Evolutionary conservation across 1,140 invertebrate species (phyloP).

Genomic region (Polypedilum vanderplanki): DNA sequence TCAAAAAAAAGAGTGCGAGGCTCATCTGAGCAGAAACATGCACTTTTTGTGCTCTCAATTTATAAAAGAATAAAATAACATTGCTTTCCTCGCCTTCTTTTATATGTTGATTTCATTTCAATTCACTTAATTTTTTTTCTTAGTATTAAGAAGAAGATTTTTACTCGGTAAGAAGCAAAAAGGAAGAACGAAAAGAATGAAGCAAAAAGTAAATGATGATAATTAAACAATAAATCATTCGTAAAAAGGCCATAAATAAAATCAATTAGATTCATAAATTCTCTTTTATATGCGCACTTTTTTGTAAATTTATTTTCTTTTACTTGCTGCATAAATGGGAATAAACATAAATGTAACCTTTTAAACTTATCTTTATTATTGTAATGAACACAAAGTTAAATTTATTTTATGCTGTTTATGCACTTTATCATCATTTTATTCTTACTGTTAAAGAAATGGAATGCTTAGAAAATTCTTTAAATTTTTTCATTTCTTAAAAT

Average conservation of each 20-base stretch:
- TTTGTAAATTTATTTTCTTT: neutral
- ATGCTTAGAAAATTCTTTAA: too few relatives aligned
- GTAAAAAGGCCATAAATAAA: conserved; percentile 20
- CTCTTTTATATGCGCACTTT: neutral
- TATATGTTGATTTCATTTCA: conserved; percentile 7
- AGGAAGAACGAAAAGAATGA: neutral
- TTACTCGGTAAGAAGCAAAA: neutral
- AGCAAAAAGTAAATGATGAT: neutral
- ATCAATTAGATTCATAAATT: conserved; percentile 28
- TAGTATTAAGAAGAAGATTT: neutral
- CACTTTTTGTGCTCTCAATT: conserved; percentile 6
- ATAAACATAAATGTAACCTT: neutral
- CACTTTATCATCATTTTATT: neutral
- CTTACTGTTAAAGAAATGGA: too few relatives aligned
- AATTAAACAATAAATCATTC: conserved; percentile 29
- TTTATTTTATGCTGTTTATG: conserved; percentile 14
- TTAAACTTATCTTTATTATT: conserved; percentile 11
- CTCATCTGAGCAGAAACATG: neutral
- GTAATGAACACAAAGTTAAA: neutral
- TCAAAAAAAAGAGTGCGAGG: too few relatives aligned
- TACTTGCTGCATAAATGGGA: neutral
- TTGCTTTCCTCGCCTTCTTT: neutral
- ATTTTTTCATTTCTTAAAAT: too few relatives aligned
- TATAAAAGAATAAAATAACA: neutral
- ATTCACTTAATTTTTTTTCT: neutral